phyloP scores from a whole-genome alignment of 2,113 vertebrate genomes.

The Eublepharis macularius region DNA sequence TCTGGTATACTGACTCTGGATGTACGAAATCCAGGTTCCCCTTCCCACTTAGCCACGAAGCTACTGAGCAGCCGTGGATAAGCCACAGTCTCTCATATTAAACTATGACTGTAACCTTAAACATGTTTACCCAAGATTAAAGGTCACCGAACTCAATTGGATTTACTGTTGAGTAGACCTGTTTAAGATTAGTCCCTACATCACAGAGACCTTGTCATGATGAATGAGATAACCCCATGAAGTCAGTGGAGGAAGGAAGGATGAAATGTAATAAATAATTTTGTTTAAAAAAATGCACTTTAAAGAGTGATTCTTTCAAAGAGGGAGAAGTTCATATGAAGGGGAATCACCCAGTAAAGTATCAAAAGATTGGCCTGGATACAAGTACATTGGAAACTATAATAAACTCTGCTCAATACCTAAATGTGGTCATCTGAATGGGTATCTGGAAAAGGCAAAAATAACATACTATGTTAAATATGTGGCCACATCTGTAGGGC shows the following conservation, averaged over 20 bases:
- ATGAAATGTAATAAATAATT: background rate
- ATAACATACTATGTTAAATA: background rate
- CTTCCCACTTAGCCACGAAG: background rate
- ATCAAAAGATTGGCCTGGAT: background rate
- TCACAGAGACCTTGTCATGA: background rate
- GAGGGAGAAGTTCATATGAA: background rate
- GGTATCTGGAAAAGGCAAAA: background rate
- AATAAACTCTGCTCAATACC: background rate
- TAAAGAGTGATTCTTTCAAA: background rate
- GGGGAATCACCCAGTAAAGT: background rate
- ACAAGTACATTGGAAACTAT: conserved; percentile 4
- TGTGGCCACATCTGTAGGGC: background rate
- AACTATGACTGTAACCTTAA: too few relatives aligned
- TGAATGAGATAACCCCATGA: background rate
- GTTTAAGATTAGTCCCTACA: too few relatives aligned
- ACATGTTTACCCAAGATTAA: too few relatives aligned
- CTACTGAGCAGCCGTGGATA: background rate
- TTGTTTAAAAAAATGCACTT: background rate
- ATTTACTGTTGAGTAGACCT: too few relatives aligned
- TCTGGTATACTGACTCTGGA: background rate
- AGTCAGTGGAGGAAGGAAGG: background rate
- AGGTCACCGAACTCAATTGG: too few relatives aligned
- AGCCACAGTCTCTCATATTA: background rate
- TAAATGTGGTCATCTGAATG: background rate
- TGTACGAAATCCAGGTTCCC: background rate